Conservation (phyloP, 1,140 invertebrate genomes). For the Drosophila bipectinata region DNA sequence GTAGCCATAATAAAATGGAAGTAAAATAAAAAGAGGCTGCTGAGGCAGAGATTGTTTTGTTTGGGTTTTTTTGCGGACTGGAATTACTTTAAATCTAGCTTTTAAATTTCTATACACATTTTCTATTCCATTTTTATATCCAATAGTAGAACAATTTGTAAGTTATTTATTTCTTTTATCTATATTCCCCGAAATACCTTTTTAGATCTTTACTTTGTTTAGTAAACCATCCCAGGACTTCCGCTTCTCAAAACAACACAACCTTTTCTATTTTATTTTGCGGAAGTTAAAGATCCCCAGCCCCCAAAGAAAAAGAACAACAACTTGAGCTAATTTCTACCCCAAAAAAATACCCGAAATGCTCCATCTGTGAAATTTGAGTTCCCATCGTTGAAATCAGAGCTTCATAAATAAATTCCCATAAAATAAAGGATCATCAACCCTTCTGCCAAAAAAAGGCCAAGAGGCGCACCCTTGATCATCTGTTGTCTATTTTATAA, state of each 20-base stretch:
- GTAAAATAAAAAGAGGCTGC: background rate
- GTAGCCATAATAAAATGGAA: background rate
- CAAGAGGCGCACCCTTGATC: constrained; percentile 28
- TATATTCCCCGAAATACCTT: too few relatives aligned
- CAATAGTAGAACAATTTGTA: too few relatives aligned
- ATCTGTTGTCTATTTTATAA: constrained; percentile 9
- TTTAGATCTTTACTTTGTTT: background rate
- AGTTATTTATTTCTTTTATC: background rate
- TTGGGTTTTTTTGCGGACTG: too few relatives aligned
- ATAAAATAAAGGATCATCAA: constrained; percentile 20
- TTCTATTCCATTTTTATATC: too few relatives aligned
- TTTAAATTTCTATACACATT: too few relatives aligned
- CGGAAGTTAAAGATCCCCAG: constrained; percentile 20
- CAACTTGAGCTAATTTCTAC: constrained; percentile 32
- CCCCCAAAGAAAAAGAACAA: constrained; percentile 15
- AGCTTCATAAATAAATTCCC: constrained; percentile 3
- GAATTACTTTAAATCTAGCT: too few relatives aligned
- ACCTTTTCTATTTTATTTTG: background rate
- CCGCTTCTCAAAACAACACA: constrained; percentile 24
- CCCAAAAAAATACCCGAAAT: constrained; percentile 19
- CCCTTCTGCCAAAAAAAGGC: constrained; percentile 16
- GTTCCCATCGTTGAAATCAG: constrained; percentile 16
- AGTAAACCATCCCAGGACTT: constrained; percentile 7
- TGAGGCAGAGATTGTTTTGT: too few relatives aligned
- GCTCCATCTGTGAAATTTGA: constrained; percentile 13